A percentile compares a stretch with the other conserved stretches of the same genome.
phyloP scores from a whole-genome alignment of 2,888 invertebrate genomes.

The Troides oblongomaculatus region DNA sequence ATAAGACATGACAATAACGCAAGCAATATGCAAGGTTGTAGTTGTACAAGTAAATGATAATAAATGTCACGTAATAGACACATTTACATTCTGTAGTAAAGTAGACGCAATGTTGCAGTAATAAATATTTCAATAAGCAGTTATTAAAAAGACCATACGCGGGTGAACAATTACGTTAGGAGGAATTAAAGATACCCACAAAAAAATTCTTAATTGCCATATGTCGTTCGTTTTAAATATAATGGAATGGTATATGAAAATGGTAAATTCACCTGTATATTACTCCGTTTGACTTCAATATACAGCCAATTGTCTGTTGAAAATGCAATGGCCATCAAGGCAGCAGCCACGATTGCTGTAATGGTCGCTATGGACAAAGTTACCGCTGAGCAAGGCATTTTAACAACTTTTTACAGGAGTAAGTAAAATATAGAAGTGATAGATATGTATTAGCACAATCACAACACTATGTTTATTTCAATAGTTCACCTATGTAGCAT shows the following conservation, averaged over 20 bases:
- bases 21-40: background rate
- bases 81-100: background rate
- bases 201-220: background rate
- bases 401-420: slow-evolving; percentile 67
- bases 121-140: background rate
- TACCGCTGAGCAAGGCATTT: slow-evolving; percentile 96
- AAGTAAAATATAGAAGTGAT: slow-evolving; percentile 53
- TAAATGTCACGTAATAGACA: background rate
- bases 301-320: slow-evolving; percentile 98
- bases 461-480: slow-evolving; percentile 63
- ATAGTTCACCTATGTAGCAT: slow-evolving; percentile 77
- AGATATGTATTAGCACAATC: slow-evolving; percentile 64
- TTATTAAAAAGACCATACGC: background rate
- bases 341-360: slow-evolving; percentile 96
- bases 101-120: background rate
- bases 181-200: background rate
- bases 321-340: slow-evolving; percentile 95
- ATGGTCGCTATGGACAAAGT: slow-evolving; percentile 97
- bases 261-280: slow-evolving; percentile 86
- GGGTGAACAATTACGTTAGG: background rate
- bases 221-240: no score
- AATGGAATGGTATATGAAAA: background rate
- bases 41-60: background rate
- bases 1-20: background rate
- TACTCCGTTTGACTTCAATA: slow-evolving; percentile 93